A percentile compares a stretch with the other conserved stretches of the same genome.
Evolutionary conservation across 2,113 vertebrate genomes (phyloP).

Genomic region (Phodopus roborovskii): DNA sequence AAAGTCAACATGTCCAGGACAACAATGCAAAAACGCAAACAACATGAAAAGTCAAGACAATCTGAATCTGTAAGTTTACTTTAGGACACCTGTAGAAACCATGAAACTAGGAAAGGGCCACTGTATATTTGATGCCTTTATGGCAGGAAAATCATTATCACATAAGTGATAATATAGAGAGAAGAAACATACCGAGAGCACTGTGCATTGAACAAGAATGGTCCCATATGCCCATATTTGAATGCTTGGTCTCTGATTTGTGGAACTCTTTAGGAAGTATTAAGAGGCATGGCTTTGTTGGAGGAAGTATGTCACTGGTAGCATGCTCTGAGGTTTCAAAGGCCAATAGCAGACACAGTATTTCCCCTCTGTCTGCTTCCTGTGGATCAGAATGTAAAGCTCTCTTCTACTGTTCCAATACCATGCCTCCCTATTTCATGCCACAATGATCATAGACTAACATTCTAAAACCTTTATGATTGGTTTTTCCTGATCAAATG

Average conservation of each 20-base stretch:
- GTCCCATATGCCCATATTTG: neutral
- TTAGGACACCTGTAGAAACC: no score
- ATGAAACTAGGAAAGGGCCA: neutral
- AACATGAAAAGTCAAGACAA: neutral
- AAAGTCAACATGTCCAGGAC: neutral
- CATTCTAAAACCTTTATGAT: neutral
- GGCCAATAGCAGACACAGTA: neutral
- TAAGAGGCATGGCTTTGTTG: neutral
- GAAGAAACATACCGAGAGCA: neutral
- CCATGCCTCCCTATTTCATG: neutral
- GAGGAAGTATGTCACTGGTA: neutral
- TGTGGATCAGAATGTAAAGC: neutral
- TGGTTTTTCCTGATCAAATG: neutral
- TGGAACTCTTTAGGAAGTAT: neutral
- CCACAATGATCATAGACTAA: neutral
- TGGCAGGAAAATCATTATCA: neutral
- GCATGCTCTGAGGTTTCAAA: neutral
- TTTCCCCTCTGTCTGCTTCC: neutral
- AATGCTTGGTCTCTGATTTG: neutral
- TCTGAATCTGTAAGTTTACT: neutral
- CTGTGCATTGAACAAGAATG: neutral
- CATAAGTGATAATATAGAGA: neutral
- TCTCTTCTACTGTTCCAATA: neutral
- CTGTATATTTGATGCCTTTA: neutral
- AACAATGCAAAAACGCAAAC: neutral